Evolutionary conservation across 2,797 vertebrate genomes (phyloP).

Genomic region (Selene dorsalis): DNA sequence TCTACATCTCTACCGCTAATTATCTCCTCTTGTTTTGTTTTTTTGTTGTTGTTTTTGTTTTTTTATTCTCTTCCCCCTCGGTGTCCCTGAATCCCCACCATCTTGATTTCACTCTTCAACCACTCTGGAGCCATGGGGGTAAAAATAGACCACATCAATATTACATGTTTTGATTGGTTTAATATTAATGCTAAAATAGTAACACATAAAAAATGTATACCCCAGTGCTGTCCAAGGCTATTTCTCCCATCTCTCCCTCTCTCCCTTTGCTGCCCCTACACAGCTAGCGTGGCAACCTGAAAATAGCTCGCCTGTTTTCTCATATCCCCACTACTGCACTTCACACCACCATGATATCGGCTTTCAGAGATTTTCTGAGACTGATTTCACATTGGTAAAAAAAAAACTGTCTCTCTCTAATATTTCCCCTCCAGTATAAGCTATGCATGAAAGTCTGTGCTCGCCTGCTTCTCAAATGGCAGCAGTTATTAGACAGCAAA

Average conservation of each 20-base stretch:
- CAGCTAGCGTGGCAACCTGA: slow-evolving; percentile 53
- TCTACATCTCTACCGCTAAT: slow-evolving; percentile 25
- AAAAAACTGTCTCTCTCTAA: background rate
- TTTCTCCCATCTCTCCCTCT: slow-evolving; percentile 30
- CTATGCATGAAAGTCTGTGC: slow-evolving; percentile 41
- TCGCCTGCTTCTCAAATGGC: slow-evolving; percentile 39
- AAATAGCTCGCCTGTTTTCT: slow-evolving; percentile 62
- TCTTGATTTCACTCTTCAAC: slow-evolving; percentile 71
- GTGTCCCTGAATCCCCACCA: slow-evolving; percentile 36
- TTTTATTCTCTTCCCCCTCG: slow-evolving; percentile 20
- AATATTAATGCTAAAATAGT: slow-evolving; percentile 85
- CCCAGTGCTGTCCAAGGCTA: slow-evolving; percentile 63
- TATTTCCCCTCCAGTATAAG: slow-evolving; percentile 23
- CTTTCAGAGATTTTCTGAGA: slow-evolving; percentile 35
- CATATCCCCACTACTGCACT: slow-evolving; percentile 18
- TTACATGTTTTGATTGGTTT: slow-evolving; percentile 83
- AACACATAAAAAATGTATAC: slow-evolving; percentile 83
- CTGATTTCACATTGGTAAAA: slow-evolving; percentile 33
- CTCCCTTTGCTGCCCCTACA: slow-evolving; percentile 21
- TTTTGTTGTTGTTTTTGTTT: slow-evolving; percentile 2
- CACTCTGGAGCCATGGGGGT: slow-evolving; percentile 65
- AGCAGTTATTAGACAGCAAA: slow-evolving; percentile 55
- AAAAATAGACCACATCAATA: slow-evolving; percentile 83
- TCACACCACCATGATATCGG: slow-evolving; percentile 36
- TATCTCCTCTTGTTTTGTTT: slow-evolving; percentile 14